Evolutionary conservation across 2,888 invertebrate species (phyloP).

Genomic region (Adelphocoris suturalis): DNA sequence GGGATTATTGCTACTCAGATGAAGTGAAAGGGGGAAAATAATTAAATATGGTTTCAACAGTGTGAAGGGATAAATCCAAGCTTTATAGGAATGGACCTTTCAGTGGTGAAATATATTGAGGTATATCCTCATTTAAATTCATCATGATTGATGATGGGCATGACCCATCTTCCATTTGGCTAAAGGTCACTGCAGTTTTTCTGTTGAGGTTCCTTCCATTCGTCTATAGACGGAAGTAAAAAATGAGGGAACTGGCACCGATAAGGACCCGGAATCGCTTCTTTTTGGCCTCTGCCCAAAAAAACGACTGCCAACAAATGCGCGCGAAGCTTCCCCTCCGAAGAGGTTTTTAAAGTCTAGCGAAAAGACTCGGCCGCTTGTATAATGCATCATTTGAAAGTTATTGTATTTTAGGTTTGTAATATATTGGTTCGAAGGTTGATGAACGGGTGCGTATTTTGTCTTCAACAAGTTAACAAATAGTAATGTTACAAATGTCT

Average conservation of each 20-base stretch:
- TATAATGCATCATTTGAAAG: not conserved
- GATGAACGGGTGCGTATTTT: not conserved
- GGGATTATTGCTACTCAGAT: no score
- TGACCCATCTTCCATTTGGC: no score
- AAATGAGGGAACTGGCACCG: not conserved
- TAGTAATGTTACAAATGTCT: no score
- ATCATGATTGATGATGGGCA: no score
- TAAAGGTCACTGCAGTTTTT: no score
- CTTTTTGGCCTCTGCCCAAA: not conserved
- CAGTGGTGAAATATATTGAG: no score
- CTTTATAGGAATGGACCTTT: no score
- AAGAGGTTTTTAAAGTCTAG: not conserved
- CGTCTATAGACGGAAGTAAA: conserved; percentile 11
- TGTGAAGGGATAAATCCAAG: no score
- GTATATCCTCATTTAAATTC: no score
- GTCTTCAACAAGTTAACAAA: no score
- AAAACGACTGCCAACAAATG: conserved; percentile 25
- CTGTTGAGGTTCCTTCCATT: not conserved
- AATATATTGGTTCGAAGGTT: not conserved
- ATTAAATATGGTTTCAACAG: no score
- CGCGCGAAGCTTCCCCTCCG: not conserved
- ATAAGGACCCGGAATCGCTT: conserved; percentile 22
- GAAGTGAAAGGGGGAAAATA: no score
- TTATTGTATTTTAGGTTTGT: not conserved
- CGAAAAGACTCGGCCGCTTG: not conserved